Evolutionary conservation across 2,113 vertebrate species (phyloP).

Genomic region (Bufo gargarizans): DNA sequence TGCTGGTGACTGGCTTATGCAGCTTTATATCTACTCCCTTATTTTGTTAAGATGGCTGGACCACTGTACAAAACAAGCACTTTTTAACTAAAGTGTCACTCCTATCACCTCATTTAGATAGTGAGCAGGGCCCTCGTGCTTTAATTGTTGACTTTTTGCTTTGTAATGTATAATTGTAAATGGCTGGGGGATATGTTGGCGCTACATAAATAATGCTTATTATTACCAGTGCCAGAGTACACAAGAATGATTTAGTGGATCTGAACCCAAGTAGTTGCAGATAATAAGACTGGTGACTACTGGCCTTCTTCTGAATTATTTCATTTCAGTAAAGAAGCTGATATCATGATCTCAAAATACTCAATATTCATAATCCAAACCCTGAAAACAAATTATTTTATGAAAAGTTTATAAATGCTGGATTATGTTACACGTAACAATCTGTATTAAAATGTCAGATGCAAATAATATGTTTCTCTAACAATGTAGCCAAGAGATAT

Average conservation of each 20-base stretch:
- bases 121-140: too few species aligned
- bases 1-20: too few species aligned
- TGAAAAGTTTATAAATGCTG: slow-evolving; percentile 4
- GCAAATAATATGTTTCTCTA: slow-evolving; percentile 7
- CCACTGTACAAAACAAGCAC: too few species aligned
- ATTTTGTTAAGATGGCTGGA: too few species aligned
- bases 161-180: too few species aligned
- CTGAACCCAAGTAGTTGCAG: neutral
- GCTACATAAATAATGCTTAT: too few species aligned
- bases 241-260: neutral
- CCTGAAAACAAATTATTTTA: neutral
- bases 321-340: neutral
- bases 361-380: neutral
- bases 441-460: slow-evolving; percentile 12
- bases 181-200: too few species aligned
- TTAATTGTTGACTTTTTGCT: too few species aligned
- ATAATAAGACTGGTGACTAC: too few species aligned
- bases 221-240: neutral
- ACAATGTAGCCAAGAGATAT: neutral
- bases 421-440: slow-evolving; percentile 11
- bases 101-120: too few species aligned
- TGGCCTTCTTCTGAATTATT: neutral
- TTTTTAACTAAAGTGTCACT: too few species aligned
- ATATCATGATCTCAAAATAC: neutral
- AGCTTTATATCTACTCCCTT: too few species aligned